Evolutionary conservation across 1,140 invertebrate genomes (phyloP).

Genomic region (Drosophila sp.): DNA sequence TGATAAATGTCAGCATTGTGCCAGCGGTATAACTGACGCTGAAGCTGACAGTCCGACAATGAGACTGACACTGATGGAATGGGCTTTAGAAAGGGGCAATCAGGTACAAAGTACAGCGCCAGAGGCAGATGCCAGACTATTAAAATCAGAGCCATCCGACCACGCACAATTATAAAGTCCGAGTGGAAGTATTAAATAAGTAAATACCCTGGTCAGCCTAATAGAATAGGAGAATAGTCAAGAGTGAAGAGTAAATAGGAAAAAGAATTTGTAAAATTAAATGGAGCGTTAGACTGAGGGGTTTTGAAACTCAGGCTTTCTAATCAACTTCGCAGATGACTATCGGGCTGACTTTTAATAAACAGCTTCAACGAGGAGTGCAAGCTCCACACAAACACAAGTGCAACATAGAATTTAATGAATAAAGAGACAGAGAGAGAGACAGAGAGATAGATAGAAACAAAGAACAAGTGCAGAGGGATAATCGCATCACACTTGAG

Average conservation of each 20-base stretch:
- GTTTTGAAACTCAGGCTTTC: conserved; percentile 13
- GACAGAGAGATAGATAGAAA: conserved; percentile 34
- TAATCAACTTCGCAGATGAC: conserved; percentile 59
- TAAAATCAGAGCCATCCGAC: conserved; percentile 23
- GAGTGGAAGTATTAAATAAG: not conserved
- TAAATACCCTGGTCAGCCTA: conserved; percentile 3
- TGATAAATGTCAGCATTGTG: conserved; percentile 58
- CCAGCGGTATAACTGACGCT: conserved; percentile 39
- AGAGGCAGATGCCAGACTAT: conserved; percentile 30
- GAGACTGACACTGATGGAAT: conserved; percentile 66
- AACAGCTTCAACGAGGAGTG: conserved; percentile 37
- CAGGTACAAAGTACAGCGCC: conserved; percentile 15
- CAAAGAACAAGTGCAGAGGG: conserved; percentile 74
- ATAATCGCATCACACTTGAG: conserved; percentile 82
- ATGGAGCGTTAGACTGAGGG: conserved; percentile 37
- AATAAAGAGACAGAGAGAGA: not conserved
- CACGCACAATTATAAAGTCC: conserved; percentile 1
- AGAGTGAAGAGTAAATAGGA: not conserved
- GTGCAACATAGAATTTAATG: not conserved
- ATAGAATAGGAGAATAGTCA: not conserved
- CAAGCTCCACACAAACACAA: conserved; percentile 25
- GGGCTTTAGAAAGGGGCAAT: conserved; percentile 29
- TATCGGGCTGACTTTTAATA: conserved; percentile 69
- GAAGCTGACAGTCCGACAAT: conserved; percentile 56
- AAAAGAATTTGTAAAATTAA: conserved; percentile 47